phyloP scores from a whole-genome alignment of 1,140 invertebrate species.

The Papilio polyxenes region DNA sequence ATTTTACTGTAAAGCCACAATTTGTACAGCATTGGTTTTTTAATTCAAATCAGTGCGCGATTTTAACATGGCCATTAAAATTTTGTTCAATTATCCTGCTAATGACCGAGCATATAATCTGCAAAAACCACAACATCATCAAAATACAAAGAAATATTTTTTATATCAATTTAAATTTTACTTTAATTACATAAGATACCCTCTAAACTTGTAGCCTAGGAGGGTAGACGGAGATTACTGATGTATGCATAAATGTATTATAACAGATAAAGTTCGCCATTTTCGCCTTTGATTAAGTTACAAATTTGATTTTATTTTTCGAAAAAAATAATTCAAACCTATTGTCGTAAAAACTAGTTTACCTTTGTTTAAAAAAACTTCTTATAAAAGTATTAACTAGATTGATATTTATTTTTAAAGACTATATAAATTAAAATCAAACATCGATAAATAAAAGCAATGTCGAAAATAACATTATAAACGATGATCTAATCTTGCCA shows the following conservation, averaged over 20 bases:
- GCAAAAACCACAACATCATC: slow-evolving; percentile 4
- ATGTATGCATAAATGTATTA: no score
- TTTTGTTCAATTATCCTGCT: slow-evolving; percentile 32
- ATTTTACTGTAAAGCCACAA: background rate
- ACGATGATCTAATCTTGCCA: slow-evolving; percentile 24
- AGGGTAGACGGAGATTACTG: no score
- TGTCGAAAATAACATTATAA: background rate
- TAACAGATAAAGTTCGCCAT: no score
- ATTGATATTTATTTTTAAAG: no score
- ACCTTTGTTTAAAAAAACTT: no score
- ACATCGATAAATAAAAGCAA: background rate
- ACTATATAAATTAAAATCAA: background rate
- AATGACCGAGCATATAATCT: slow-evolving; percentile 3
- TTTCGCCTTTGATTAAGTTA: no score
- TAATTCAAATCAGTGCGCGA: slow-evolving; percentile 17
- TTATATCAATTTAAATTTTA: background rate
- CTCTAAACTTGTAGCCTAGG: no score
- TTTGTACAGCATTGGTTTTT: slow-evolving; percentile 26
- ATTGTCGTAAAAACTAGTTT: no score
- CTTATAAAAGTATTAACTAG: no score
- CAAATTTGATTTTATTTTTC: no score
- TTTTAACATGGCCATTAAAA: slow-evolving; percentile 37
- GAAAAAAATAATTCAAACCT: no score
- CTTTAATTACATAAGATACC: background rate
- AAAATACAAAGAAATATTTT: slow-evolving; percentile 21